Conservation (phyloP, 2,113 vertebrate genomes). For the Ginglymostoma cirratum region DNA sequence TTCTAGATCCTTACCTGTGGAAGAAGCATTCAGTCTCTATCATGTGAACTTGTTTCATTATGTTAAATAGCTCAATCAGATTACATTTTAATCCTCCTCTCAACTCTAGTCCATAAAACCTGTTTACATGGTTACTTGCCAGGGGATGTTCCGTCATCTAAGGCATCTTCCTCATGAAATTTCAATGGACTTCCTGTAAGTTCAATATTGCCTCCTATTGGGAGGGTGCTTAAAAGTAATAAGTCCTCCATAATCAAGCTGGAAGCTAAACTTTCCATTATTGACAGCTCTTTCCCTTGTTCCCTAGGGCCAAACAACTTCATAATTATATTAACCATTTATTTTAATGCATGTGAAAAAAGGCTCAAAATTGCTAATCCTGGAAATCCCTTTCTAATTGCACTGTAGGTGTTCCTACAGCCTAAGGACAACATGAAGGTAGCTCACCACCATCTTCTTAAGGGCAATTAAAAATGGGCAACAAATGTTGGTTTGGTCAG, state of each 20-base stretch:
- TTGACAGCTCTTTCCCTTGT: not conserved
- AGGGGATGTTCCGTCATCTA: not conserved
- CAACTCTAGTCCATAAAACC: not conserved
- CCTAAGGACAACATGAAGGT: too few species aligned
- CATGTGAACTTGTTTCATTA: not conserved
- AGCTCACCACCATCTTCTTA: too few species aligned
- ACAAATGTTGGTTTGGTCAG: too few species aligned
- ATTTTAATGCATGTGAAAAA: too few species aligned
- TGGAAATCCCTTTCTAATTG: too few species aligned
- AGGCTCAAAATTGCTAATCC: too few species aligned
- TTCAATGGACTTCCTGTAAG: not conserved
- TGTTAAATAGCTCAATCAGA: not conserved
- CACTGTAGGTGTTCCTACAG: too few species aligned
- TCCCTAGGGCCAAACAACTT: not conserved
- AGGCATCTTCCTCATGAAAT: not conserved
- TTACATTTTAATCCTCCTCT: not conserved
- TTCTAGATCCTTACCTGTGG: not conserved
- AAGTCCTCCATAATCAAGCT: not conserved
- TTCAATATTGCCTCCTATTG: not conserved
- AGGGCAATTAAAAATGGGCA: too few species aligned
- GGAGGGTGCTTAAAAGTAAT: not conserved
- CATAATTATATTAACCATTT: not conserved
- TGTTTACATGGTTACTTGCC: not conserved
- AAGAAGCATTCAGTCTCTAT: not conserved
- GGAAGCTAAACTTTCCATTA: not conserved